Base-by-base conservation (phyloP, 2,797 vertebrate genomes). In the Pristis pectinata region DNA sequence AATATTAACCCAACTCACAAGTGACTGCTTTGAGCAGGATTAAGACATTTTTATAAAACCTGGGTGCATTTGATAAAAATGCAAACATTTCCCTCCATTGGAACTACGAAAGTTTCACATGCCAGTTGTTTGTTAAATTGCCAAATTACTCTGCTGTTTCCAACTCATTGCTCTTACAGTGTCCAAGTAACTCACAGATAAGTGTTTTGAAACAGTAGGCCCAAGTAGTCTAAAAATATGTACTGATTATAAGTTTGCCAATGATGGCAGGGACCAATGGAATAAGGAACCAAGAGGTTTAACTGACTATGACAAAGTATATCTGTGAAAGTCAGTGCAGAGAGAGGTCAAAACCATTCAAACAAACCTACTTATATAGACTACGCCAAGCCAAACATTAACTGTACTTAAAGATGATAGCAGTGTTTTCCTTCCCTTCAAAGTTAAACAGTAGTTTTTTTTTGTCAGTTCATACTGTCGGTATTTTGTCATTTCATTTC, bases 281-380 rank as follows among this genome's bases (percentile, higher is more conserved):
- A 91, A 91, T 91, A 91, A n/a, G 41, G 61, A 41, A 91, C 85
- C 87, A 67, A 67, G 49, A 67, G 3, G 59, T 24, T 64, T 91
- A 61, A 67, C 87, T 91, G 37, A 87, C 83, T 87, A 87, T 41
- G 59, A 59, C 61, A 89, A 89, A 89, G 6, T 61, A 59, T 56
- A 91, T 67, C n/a, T 67, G 87, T 91, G 59, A 91, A 91, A 67
- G 87, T 91, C 87, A 67, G 61, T 64, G 87, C 87, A 41, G 22
- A 37, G 37, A 41, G 17, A 91, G 87, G 87, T 91, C 61, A 91
- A 91, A 67, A 61, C 59, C n/a, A 91, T 19, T 91, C 59, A 91
- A 24, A 91, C 87, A 91, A 91, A 22, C 24, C n/a, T 91, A 91
- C 87, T 64, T 64, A 91, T 64, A 41, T 91, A 61, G 87, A 67